phyloP scores from a whole-genome alignment of 2,113 vertebrate genomes.

The Anthoscopus minutus region DNA sequence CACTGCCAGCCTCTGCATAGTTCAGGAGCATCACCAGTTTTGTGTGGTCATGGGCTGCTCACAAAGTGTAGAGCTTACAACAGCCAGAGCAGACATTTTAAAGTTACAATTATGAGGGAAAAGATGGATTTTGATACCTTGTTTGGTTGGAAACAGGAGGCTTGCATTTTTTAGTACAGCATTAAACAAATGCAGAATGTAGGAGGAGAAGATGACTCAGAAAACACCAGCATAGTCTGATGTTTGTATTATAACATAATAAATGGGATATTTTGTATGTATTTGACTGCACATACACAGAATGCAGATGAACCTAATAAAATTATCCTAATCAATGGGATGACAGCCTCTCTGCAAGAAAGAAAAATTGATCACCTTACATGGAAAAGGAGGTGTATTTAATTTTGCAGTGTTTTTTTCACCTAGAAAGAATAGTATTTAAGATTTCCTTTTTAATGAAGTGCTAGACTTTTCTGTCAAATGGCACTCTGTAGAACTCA shows the following conservation, averaged over 20 bases:
- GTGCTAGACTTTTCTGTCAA: background rate
- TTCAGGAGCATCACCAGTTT: background rate
- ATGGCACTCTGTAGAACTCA: background rate
- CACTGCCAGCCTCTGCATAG: background rate
- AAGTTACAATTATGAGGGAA: background rate
- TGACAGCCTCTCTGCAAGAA: background rate
- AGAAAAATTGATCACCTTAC: background rate
- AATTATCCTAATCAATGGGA: background rate
- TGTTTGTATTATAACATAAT: background rate
- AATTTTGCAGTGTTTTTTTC: background rate
- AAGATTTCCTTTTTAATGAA: background rate
- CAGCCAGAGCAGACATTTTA: background rate
- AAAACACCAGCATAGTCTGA: background rate
- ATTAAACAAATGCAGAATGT: background rate
- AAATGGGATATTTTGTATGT: background rate
- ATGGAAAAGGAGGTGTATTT: background rate
- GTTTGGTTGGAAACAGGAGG: background rate
- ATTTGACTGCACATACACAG: background rate
- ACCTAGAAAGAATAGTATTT: background rate
- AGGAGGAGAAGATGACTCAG: background rate
- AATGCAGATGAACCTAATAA: background rate
- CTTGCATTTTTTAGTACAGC: background rate
- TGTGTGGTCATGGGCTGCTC: background rate
- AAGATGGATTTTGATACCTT: background rate
- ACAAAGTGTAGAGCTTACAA: background rate